These are phyloP conservation scores for Charina bottae DNA, from an alignment of 2,113 vertebrate genomes.

Conservation along the genomic window DNA sequence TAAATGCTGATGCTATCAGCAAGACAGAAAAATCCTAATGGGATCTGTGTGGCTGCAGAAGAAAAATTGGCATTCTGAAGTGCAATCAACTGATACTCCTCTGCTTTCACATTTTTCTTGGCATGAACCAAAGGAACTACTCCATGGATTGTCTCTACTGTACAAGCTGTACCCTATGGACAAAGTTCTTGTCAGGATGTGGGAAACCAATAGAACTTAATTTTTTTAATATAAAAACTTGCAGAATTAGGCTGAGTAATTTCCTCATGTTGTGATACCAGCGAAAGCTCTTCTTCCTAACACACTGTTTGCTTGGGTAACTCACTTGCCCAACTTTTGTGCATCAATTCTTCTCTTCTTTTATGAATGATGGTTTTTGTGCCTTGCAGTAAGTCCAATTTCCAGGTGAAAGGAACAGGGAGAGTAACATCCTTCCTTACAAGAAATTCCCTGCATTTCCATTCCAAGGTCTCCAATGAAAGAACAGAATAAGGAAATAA, in stretches of 20 bases:
- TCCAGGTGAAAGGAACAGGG: conserved; percentile 46
- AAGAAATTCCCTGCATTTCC: conserved; percentile 63
- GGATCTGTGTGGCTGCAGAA: neutral
- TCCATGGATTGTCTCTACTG: neutral
- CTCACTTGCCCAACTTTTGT: conserved; percentile 48
- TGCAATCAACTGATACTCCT: neutral
- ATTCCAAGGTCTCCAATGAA: conserved; percentile 41
- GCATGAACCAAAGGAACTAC: neutral
- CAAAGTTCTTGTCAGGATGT: neutral
- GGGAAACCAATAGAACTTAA: neutral
- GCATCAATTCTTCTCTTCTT: conserved; percentile 50
- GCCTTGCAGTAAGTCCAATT: conserved; percentile 54
- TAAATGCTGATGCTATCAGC: neutral
- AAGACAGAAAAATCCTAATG: neutral
- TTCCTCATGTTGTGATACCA: conserved; percentile 53
- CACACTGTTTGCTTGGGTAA: conserved; percentile 44
- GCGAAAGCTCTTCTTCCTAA: conserved; percentile 35
- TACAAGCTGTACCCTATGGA: neutral
- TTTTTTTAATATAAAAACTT: neutral
- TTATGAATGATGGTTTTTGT: conserved; percentile 70
- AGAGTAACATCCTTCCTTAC: conserved; percentile 62
- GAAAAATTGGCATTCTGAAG: neutral
- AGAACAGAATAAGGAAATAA: conserved; percentile 63
- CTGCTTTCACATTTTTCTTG: neutral
- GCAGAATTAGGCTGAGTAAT: conserved; percentile 63